Conservation (phyloP, 2,888 invertebrate species). For the Flexamia atlantica region DNA sequence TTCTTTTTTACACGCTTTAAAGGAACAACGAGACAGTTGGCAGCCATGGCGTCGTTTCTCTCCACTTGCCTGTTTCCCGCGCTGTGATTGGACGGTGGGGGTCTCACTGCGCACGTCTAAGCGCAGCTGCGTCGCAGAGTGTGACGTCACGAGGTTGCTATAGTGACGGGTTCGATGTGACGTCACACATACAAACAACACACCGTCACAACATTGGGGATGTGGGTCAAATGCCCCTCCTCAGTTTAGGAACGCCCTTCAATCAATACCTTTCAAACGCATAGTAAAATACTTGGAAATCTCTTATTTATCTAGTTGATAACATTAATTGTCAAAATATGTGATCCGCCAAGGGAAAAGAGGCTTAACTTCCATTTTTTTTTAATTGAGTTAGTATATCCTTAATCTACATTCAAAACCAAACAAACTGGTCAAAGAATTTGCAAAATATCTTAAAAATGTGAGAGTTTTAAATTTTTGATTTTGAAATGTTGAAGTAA, state of each 20-base stretch:
- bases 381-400: too few species aligned
- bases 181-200: slow-evolving; percentile 57
- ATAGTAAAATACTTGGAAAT: not conserved
- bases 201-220: slow-evolving; percentile 52
- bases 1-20: not conserved
- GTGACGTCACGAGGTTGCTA: slow-evolving; percentile 65
- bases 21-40: slow-evolving; percentile 15
- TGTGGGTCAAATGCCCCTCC: slow-evolving; percentile 58
- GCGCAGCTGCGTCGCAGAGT: slow-evolving; percentile 65
- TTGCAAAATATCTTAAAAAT: too few species aligned
- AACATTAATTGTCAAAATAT: too few species aligned
- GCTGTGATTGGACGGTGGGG: slow-evolving; percentile 55
- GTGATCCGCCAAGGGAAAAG: too few species aligned
- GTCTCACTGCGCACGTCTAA: slow-evolving; percentile 56
- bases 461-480: too few species aligned
- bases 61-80: slow-evolving; percentile 42
- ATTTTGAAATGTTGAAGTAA: too few species aligned
- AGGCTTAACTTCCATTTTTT: too few species aligned
- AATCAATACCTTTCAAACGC: slow-evolving; percentile 29
- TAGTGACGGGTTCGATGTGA: slow-evolving; percentile 61
- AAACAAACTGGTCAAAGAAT: too few species aligned
- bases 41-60: slow-evolving; percentile 35
- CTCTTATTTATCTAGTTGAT: too few species aligned
- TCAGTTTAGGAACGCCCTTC: slow-evolving; percentile 45
- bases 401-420: too few species aligned